Evolutionary conservation across 2,888 invertebrate species (phyloP), one percentile per base, ranked within the genome.

Genomic region (Emesis russula): DNA sequence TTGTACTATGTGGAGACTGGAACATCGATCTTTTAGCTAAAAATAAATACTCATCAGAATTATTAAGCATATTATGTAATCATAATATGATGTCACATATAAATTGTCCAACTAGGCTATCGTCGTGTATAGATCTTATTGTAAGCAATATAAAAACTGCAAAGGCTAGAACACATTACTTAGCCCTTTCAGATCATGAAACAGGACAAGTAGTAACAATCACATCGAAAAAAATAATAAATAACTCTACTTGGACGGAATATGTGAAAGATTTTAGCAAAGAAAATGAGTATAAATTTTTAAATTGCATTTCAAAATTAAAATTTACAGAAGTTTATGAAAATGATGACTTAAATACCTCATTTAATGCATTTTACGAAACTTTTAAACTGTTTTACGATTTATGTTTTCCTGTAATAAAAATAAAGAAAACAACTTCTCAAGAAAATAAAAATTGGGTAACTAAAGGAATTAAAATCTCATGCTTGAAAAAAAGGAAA

Each of bases 1-100:
- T 76, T 13, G 36, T 85, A 18, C 1, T 85, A 48, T 80, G 80
- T 48, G 76, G 80, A 31, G 84, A 85, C 48, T 78, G 79, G 63
- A 85, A 85, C 18, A 70, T 85, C 4, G 76, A 85, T 41, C 58
- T 36, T 18, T 11, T 81, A 13, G 71, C 68, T 68, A 33, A 68
- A 31, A 70, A 15, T 36, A 80, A 80, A 44, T 11, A 31, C 2
- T 36, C 15, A 25, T 0, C 58, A 4, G 76, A 76, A 33, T 31
- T 58, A 31, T 13, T 53, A 58, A 25, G 58, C 7, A 31, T 76
- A 31, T 36, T 76, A 4, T 5, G 15, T 48, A 70, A 44, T 70
- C 70, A 70, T n/a, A 71, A 79, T 68, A 25, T 79, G 7, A 38
- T 25, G 5, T 79, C 70, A 70, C 79, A 79, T 31, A 71, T 80